Base-by-base conservation (phyloP, 2,888 invertebrate genomes). In the Andrena trimmerana region DNA sequence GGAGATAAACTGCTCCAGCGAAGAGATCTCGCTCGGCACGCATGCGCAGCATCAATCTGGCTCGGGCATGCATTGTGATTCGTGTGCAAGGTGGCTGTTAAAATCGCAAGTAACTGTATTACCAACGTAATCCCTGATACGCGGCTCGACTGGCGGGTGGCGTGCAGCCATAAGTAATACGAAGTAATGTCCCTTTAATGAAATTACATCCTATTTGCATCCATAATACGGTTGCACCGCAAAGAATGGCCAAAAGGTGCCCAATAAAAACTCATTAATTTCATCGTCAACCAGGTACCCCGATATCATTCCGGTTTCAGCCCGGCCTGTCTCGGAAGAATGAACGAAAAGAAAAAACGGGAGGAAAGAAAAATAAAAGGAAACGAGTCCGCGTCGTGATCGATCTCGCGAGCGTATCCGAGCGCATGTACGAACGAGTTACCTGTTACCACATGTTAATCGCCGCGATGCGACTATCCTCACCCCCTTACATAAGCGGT, bases 371-470 rank as follows among this genome's bases (percentile, higher is more conserved):
- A 29, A n/a, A 65, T 24, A 33, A 57, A 31, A 66, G 31, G 66
- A 20, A 57, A 74, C 69, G 70, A 65, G 78, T 74, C 59, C 27
- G 65, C 59, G 50, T 70, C 62, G 60, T 57, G 80, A 84, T 85
- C 85, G 85, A 85, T 72, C 78, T 83, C 60, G 27, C 57, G 70
- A 69, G 76, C 69, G 83, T 83, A 87, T 74, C 69, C 69, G 74
- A 69, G 83, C 48, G 69, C 81, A 75, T 78, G 83, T 72, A 79
- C 72, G 67, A 75, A 78, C 72, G 74, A 73, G 71, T 83, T 78
- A 85, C 87, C 85, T 86, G 85, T 85, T 86, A 79, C 72, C 79
- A 76, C 75, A 78, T 80, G 87, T 87, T 86, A 86, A 86, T 87
- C 83, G 67, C 36, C 67, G 57, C 69, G 72, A 80, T 75, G 66